These are phyloP conservation scores for Metopolophium dirhodum DNA, from an alignment of 1,140 invertebrate genomes.

Conservation along the genomic window DNA sequence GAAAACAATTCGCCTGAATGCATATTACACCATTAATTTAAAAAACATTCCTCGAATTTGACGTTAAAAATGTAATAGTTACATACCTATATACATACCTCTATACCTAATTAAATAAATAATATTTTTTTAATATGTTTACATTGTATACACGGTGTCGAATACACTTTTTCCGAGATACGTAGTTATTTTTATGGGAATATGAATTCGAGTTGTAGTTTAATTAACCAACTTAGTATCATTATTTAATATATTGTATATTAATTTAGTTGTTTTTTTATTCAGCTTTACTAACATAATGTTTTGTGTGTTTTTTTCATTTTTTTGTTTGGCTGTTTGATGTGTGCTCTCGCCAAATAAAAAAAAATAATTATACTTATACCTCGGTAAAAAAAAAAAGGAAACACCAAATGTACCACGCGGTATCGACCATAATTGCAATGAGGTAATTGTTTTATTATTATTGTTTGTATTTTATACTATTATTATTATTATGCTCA, in stretches of 20 bases:
- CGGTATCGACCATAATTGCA: conserved; percentile 86
- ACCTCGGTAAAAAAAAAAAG: conserved; percentile 62
- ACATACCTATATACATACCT: not conserved
- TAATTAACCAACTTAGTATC: conserved; percentile 19
- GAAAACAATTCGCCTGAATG: not conserved
- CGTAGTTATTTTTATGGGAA: not conserved
- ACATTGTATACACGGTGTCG: not conserved
- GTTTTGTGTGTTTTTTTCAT: conserved; percentile 54
- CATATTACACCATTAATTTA: not conserved
- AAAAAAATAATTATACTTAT: conserved; percentile 45
- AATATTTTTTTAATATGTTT: not conserved
- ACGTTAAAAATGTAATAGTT: not conserved
- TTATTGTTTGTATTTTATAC: conserved; percentile 2
- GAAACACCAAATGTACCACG: conserved; percentile 90
- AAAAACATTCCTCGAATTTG: not conserved
- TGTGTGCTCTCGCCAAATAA: conserved; percentile 55
- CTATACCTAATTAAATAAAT: not conserved
- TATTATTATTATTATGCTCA: not conserved
- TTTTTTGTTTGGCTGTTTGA: conserved; percentile 54
- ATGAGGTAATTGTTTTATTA: conserved; percentile 76
- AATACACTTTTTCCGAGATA: not conserved
- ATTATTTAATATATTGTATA: conserved; percentile 41
- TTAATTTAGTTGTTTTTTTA: conserved; percentile 52
- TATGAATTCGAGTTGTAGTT: conserved; percentile 46
- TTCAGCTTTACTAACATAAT: conserved; percentile 56